Evolutionary conservation across 2,888 invertebrate species (phyloP).

Genomic region (Tolmerus cingulatus): DNA sequence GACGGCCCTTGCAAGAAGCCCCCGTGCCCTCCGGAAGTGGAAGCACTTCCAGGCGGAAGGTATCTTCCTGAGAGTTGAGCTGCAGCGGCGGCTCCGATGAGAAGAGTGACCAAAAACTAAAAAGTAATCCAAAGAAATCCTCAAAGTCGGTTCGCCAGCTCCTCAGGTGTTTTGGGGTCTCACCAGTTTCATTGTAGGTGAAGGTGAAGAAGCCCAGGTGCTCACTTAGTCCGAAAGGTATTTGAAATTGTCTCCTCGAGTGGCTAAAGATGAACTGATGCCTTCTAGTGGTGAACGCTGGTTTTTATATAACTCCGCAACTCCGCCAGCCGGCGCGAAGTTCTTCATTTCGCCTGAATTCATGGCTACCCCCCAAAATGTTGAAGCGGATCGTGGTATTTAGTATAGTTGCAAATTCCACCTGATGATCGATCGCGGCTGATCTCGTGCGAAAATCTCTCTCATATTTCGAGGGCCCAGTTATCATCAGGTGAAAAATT

Average conservation of each 20-base stretch:
- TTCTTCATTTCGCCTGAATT: not conserved
- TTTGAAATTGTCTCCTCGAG: constrained; percentile 15
- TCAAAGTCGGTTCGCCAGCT: not conserved
- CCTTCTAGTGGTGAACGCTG: constrained; percentile 42
- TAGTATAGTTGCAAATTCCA: not conserved
- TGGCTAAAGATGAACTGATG: constrained; percentile 49
- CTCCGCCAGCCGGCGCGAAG: not conserved
- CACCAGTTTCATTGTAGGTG: constrained; percentile 47
- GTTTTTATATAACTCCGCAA: constrained; percentile 43
- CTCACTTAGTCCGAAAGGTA: constrained; percentile 36
- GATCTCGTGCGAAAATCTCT: constrained; percentile 3
- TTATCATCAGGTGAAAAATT: not conserved
- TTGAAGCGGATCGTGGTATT: not conserved
- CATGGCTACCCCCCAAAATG: not conserved
- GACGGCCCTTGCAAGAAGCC: constrained; percentile 50
- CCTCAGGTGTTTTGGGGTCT: constrained; percentile 1
- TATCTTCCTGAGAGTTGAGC: constrained; percentile 56
- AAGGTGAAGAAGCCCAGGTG: not conserved
- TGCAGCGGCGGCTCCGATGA: constrained; percentile 53
- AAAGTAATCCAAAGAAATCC: constrained; percentile 18
- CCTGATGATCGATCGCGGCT: not conserved
- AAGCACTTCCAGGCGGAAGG: constrained; percentile 53
- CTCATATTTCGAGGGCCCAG: not conserved
- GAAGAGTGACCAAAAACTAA: constrained; percentile 49
- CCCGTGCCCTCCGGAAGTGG: constrained; percentile 51